These are phyloP conservation scores for Rhagophthalmus giganteus DNA, from an alignment of 2,888 invertebrate species.

Conservation along the genomic window DNA sequence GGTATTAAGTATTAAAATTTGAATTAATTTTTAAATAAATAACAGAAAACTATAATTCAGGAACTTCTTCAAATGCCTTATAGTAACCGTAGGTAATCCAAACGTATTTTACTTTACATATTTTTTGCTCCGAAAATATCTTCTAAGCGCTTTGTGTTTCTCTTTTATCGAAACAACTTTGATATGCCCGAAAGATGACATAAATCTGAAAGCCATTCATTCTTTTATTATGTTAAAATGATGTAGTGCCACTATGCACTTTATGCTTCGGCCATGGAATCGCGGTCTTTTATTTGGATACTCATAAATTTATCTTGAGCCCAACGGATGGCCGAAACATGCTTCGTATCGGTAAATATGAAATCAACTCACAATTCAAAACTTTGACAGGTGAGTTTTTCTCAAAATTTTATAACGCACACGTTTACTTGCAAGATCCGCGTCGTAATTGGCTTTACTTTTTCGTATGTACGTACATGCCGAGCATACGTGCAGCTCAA, in stretches of 20 bases:
- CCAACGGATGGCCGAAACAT: constrained; percentile 29
- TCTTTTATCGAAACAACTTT: constrained; percentile 47
- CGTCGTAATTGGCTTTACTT: no score
- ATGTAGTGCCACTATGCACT: constrained; percentile 51
- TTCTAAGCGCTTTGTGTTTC: constrained; percentile 45
- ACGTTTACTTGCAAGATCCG: no score
- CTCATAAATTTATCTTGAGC: constrained; percentile 30
- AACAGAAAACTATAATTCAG: no score
- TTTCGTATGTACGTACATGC: no score
- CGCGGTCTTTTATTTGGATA: constrained; percentile 31
- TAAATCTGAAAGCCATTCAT: constrained; percentile 55
- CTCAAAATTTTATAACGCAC: constrained; percentile 4
- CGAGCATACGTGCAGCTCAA: neutral
- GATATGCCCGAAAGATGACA: constrained; percentile 54
- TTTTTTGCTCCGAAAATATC: constrained; percentile 27
- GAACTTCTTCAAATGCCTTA: no score
- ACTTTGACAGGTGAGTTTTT: constrained; percentile 25
- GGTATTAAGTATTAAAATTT: neutral
- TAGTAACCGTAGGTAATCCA: constrained; percentile 19
- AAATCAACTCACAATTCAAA: constrained; percentile 30
- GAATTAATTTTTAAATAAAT: constrained; percentile 3
- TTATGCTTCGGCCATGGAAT: constrained; percentile 36
- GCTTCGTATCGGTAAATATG: constrained; percentile 29
- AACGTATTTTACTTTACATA: constrained; percentile 27
- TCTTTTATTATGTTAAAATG: constrained; percentile 54